phyloP scores from a whole-genome alignment of 2,888 invertebrate species.

The Didymodactylos carnosus region DNA sequence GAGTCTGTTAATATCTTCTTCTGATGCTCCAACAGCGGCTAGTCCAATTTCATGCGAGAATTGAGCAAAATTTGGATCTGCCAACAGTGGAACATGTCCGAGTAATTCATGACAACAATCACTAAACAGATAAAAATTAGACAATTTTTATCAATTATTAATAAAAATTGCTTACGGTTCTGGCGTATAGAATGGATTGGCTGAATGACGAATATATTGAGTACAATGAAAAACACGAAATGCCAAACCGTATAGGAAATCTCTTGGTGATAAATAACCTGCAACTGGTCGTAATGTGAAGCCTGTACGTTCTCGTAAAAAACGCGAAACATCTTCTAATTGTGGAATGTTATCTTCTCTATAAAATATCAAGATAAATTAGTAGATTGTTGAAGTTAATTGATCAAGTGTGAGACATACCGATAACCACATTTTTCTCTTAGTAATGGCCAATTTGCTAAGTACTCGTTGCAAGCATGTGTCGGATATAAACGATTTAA shows the following conservation, averaged over 20 bases:
- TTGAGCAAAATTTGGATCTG: constrained; percentile 86
- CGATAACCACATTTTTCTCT: constrained; percentile 45
- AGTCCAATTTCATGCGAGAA: constrained; percentile 92
- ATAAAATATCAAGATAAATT: constrained; percentile 3
- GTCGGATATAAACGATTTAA: constrained; percentile 70
- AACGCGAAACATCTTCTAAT: constrained; percentile 67
- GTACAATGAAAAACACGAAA: constrained; percentile 65
- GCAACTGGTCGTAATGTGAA: constrained; percentile 82
- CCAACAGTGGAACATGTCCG: constrained; percentile 85
- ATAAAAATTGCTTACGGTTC: constrained; percentile 56
- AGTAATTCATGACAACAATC: constrained; percentile 91
- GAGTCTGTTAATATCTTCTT: constrained; percentile 75
- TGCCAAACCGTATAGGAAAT: constrained; percentile 56
- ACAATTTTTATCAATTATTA: background rate
- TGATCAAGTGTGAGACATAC: constrained; percentile 15
- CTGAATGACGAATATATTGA: constrained; percentile 79
- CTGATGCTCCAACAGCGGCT: constrained; percentile 78
- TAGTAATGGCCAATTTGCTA: constrained; percentile 78
- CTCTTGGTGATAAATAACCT: constrained; percentile 56
- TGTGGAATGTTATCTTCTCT: constrained; percentile 75
- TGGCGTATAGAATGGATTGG: constrained; percentile 91
- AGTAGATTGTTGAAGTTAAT: background rate
- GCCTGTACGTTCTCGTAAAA: constrained; percentile 63
- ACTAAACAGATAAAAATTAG: constrained; percentile 37
- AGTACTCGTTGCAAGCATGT: constrained; percentile 86